A percentile compares a stretch with the other conserved stretches of the same genome.
phyloP scores from a whole-genome alignment of 2,888 invertebrate genomes.

The Eristalinus aeneus region DNA sequence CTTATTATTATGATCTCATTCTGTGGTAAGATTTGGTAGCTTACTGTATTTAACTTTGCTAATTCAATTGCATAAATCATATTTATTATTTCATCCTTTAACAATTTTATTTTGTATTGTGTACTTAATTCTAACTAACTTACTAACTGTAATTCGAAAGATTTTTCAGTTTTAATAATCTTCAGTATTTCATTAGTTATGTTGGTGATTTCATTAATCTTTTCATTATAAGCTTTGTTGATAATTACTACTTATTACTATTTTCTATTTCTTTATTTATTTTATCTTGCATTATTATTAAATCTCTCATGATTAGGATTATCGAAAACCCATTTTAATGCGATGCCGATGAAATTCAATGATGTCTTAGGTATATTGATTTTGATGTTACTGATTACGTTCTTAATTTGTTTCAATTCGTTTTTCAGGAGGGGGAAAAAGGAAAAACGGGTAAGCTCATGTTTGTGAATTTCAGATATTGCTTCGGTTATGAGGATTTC shows the following conservation, averaged over 20 bases:
- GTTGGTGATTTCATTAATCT: background rate
- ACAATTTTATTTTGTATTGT: no score
- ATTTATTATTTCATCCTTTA: no score
- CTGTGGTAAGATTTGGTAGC: no score
- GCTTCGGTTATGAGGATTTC: background rate
- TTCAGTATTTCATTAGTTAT: background rate
- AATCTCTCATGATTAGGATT: no score
- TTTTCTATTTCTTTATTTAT: background rate
- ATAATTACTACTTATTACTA: background rate
- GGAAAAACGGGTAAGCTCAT: background rate
- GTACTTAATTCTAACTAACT: no score
- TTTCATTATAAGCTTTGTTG: background rate
- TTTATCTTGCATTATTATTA: background rate
- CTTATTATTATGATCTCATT: no score
- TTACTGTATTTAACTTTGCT: no score
- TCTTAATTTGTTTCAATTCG: no score
- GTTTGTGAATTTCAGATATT: no score
- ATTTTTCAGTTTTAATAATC: background rate
- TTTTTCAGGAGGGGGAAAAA: background rate
- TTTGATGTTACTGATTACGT: background rate
- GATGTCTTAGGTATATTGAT: background rate
- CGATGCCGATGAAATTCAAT: background rate
- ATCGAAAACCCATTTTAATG: background rate
- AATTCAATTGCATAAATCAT: background rate
- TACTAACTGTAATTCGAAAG: no score